These are phyloP conservation scores for Temnopleurus reevesii DNA, from an alignment of 53 echinoderm and acorn worm genomes.

Conservation along the genomic window DNA sequence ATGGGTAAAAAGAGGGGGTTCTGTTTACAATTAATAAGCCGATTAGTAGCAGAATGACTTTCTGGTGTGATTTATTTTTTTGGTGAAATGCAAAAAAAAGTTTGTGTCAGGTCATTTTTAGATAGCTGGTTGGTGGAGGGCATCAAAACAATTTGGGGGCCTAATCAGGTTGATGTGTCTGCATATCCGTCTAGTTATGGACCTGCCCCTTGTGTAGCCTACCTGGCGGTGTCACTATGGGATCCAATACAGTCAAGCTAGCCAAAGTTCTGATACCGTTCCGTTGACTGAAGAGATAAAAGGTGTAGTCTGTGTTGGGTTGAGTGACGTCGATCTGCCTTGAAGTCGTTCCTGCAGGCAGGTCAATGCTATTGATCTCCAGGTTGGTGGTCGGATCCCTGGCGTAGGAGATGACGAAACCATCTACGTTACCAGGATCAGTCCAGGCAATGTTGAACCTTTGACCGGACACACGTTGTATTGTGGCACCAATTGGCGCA, in stretches of 20 bases:
- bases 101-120: too few relatives aligned
- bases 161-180: too few relatives aligned
- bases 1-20: too few relatives aligned
- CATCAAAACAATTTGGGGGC: too few relatives aligned
- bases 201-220: not conserved
- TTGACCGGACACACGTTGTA: not conserved
- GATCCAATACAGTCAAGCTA: not conserved
- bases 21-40: too few relatives aligned
- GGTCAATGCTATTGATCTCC: not conserved
- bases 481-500: not conserved
- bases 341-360: not conserved
- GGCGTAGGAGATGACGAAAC: slow-evolving; percentile 31
- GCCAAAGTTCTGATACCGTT: slow-evolving; percentile 14
- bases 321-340: not conserved
- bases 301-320: not conserved
- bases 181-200: too few relatives aligned
- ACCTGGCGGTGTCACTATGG: not conserved
- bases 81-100: too few relatives aligned
- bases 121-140: too few relatives aligned
- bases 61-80: too few relatives aligned
- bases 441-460: not conserved
- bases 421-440: not conserved
- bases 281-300: slow-evolving; percentile 12
- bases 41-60: too few relatives aligned
- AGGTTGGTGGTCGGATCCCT: too few relatives aligned